These are phyloP conservation scores for Pteria penguin DNA, from an alignment of 2,888 invertebrate species.

Conservation along the genomic window DNA sequence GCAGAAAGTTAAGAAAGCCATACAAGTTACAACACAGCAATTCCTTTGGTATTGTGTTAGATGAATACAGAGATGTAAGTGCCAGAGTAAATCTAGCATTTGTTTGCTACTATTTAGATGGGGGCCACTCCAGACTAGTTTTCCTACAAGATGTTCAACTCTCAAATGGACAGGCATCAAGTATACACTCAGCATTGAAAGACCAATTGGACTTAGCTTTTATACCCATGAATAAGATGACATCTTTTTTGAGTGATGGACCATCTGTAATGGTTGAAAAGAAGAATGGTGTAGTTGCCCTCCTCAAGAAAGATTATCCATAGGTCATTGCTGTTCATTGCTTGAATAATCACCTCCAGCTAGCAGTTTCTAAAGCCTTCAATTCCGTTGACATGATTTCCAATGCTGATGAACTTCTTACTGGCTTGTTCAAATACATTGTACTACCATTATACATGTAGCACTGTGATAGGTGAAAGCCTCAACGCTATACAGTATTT, in stretches of 20 bases:
- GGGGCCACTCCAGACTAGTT: conserved; percentile 11
- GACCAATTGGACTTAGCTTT: conserved; percentile 8
- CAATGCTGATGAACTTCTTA: conserved; percentile 35
- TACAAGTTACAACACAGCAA: no score
- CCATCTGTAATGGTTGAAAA: conserved; percentile 39
- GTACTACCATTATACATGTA: conserved; percentile 51
- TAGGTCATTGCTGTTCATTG: conserved; percentile 32
- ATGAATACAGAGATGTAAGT: no score
- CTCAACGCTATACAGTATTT: conserved; percentile 40
- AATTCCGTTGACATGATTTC: conserved; percentile 14
- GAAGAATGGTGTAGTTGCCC: conserved; percentile 21
- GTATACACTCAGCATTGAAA: conserved; percentile 31
- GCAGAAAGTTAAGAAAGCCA: no score
- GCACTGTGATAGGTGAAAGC: conserved; percentile 36
- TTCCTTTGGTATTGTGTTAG: no score
- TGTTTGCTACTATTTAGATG: conserved; percentile 8
- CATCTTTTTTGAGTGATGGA: conserved; percentile 49
- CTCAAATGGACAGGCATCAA: conserved; percentile 31
- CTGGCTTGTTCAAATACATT: conserved; percentile 36
- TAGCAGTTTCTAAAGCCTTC: conserved; percentile 41
- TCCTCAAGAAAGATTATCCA: conserved; percentile 35
- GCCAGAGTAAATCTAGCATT: not conserved
- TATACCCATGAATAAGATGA: conserved; percentile 34
- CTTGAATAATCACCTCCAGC: conserved; percentile 41
- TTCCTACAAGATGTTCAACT: conserved; percentile 44